Conservation (phyloP, 2,113 vertebrate genomes). For the Ivindomyrus marchei region DNA sequence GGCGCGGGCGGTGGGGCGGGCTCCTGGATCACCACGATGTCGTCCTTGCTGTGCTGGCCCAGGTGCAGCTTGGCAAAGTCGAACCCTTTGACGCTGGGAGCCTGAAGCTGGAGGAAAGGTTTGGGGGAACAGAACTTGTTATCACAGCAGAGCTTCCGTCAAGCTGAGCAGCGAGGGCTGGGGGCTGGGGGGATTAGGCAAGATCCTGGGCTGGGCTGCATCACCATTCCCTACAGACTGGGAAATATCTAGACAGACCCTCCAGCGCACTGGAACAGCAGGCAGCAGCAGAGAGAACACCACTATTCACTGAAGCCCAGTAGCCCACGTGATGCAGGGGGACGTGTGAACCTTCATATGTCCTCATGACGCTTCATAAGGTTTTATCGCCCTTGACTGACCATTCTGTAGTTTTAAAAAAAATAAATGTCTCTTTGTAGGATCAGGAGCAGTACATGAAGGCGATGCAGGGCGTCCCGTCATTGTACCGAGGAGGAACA, state of each 20-base stretch:
- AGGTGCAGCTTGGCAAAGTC: constrained; percentile 98
- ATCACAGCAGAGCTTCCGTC: not conserved
- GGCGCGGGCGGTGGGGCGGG: constrained; percentile 63
- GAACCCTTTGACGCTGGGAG: constrained; percentile 92
- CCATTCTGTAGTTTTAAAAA: not conserved
- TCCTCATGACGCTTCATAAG: not conserved
- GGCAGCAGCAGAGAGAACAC: not conserved
- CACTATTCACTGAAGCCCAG: not conserved
- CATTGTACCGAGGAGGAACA: not conserved
- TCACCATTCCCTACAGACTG: not conserved
- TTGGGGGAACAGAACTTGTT: not conserved
- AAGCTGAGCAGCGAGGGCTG: not conserved
- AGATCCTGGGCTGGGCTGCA: not conserved
- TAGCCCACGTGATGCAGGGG: not conserved
- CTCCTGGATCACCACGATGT: constrained; percentile 89
- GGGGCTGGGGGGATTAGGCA: not conserved
- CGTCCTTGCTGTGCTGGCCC: constrained; percentile 92
- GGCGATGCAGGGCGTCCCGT: not conserved
- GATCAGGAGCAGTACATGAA: not conserved
- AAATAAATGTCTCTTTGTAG: not conserved
- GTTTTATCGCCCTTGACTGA: not conserved
- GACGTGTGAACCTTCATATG: not conserved
- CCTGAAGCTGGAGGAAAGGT: constrained; percentile 71
- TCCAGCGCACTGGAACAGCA: not conserved
- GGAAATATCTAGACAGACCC: not conserved